Base-by-base conservation (phyloP, 2,797 vertebrate genomes). In the Oryzias sinensis region DNA sequence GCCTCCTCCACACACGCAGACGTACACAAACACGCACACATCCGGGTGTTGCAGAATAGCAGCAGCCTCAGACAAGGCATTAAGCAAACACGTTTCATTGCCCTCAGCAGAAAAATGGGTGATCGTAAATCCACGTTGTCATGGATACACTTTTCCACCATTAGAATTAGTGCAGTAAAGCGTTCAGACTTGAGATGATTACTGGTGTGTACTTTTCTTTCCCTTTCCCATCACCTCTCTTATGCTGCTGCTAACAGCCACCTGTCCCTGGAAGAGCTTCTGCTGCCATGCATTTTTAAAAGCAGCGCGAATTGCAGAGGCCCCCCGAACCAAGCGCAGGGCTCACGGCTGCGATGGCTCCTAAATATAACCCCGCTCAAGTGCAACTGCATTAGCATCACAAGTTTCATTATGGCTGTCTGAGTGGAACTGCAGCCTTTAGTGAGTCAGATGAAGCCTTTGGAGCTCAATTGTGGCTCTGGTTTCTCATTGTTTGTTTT, bases 121-220 rank as follows among this genome's bases (percentile, higher is more conserved):
- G 74, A 82, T 82, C 68, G 59, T 83, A 83, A 83, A 81, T 81
- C 61, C 62, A 60, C 70, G 89, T 90, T 90, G 89, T 86, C 88
- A 90, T 89, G 87, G 87, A 85, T 85, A 89, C 87, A 5, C 76
- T 33, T 54, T 71, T 82, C 74, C 74, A 64, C 67, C 22, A 41
- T 70, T 77, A 70, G 84, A 84, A 85, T 87, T 87, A 82, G 81
- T 25, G 71, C 80, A 72, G 77, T 79, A 81, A 86, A 77, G 76
- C 65, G 66, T 76, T 53, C 76, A 70, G 79, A 71, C 74, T 66
- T 64, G 76, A 70, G 81, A 75, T 80, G 76, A 87, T 85, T 81
- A 78, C 53, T 37, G 51, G 53, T 61, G 70, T 48, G 15, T 46
- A 42, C 63, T 72, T 64, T 75, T 68, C 49, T 73, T 18, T 59